phyloP scores from a whole-genome alignment of 2,888 invertebrate species.

The Phania funesta region DNA sequence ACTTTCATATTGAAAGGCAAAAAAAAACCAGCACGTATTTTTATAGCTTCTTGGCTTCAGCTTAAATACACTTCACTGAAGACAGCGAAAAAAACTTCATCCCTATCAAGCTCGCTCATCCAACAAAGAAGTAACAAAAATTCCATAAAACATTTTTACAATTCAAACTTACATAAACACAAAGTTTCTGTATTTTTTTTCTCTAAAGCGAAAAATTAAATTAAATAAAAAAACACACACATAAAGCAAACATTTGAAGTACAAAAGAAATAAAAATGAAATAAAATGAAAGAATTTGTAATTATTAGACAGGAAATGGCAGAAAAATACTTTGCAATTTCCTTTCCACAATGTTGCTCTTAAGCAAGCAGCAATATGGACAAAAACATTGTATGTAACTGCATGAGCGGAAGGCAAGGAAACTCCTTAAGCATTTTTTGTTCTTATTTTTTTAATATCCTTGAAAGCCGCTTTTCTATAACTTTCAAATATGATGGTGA shows the following conservation, averaged over 20 bases:
- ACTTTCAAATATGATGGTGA: constrained; percentile 28
- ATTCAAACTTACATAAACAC: constrained; percentile 30
- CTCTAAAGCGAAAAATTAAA: neutral
- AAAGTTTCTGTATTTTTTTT: constrained; percentile 10
- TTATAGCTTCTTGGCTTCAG: constrained; percentile 28
- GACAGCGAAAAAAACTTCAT: neutral
- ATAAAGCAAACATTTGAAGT: constrained; percentile 17
- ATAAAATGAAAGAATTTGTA: constrained; percentile 57
- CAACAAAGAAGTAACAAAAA: constrained; percentile 7
- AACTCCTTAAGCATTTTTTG: constrained; percentile 44
- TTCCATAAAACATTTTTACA: constrained; percentile 7
- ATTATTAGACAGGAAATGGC: constrained; percentile 65
- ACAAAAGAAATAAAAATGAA: constrained; percentile 26
- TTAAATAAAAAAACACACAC: neutral
- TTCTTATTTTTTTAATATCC: constrained; percentile 26
- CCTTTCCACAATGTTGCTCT: constrained; percentile 40
- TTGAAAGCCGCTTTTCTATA: constrained; percentile 35
- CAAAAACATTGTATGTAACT: constrained; percentile 11
- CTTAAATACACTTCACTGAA: constrained; percentile 50
- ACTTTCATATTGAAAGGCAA: neutral
- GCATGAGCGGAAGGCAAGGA: constrained; percentile 32
- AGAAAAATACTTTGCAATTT: constrained; percentile 63
- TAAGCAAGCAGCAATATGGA: constrained; percentile 9
- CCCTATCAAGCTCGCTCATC: neutral
- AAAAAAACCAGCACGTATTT: neutral